Percentiles rank a stretch among this genome's conserved stretches.
Conservation (phyloP, 2,113 vertebrate genomes). For the Xenopus borealis region DNA sequence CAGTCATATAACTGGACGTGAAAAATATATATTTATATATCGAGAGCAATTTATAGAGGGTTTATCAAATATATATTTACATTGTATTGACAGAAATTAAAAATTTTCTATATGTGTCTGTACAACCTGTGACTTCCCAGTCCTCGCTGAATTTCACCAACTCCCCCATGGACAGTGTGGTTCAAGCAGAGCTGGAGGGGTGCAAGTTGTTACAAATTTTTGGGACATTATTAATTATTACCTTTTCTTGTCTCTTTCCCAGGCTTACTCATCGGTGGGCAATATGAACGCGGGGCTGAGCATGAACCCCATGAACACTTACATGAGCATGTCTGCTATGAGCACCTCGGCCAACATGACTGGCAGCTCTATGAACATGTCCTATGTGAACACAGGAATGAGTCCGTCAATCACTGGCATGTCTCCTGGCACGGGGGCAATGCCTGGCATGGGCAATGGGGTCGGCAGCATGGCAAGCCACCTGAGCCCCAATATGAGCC, state of each 20-base stretch:
- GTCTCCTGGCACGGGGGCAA: conserved; percentile 87
- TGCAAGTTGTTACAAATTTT: no score
- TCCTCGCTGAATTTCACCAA: no score
- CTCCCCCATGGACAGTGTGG: no score
- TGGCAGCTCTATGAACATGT: conserved; percentile 94
- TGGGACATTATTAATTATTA: background rate
- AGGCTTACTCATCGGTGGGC: conserved; percentile 93
- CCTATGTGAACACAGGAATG: conserved; percentile 92
- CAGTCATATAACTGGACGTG: no score
- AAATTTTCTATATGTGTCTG: no score
- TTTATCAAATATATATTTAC: no score
- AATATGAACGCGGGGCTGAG: conserved; percentile 97
- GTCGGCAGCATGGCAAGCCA: conserved; percentile 86
- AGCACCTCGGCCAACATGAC: conserved; percentile 87
- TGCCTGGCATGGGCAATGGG: conserved; percentile 89
- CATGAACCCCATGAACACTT: conserved; percentile 97
- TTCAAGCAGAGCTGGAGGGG: no score
- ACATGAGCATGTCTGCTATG: conserved; percentile 98
- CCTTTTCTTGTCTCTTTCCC: conserved; percentile 49
- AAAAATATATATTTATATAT: no score
- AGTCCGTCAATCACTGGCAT: conserved; percentile 92
- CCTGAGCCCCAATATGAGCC: conserved; percentile 93
- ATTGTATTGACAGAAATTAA: no score
- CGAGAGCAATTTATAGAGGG: no score
- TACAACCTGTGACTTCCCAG: no score